Evolutionary conservation across 2,113 vertebrate genomes (phyloP).

Genomic region (Nothobranchius kuhntae): DNA sequence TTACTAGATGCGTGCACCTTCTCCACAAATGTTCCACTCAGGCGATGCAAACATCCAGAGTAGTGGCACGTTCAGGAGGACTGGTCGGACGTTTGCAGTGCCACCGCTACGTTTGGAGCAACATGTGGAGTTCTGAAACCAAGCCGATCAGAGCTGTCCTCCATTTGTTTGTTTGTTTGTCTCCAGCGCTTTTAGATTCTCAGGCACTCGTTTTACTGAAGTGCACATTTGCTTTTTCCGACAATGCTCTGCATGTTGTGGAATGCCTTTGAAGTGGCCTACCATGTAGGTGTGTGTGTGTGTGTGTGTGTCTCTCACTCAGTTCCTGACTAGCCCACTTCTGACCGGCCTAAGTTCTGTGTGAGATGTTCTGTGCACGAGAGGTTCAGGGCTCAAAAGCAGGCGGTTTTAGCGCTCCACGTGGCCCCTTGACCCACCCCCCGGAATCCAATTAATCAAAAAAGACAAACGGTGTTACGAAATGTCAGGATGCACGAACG

Average conservation of each 20-base stretch:
- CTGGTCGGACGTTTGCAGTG: background rate
- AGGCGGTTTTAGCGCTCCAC: constrained; percentile 37
- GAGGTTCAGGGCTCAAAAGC: constrained; percentile 30
- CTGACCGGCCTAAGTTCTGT: constrained; percentile 30
- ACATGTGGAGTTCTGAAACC: constrained; percentile 11
- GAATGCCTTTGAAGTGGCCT: constrained; percentile 83
- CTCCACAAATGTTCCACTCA: background rate
- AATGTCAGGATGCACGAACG: background rate
- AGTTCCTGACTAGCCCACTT: constrained; percentile 46
- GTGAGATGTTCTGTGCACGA: constrained; percentile 30
- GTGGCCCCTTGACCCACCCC: constrained; percentile 31
- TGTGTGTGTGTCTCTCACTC: constrained; percentile 35
- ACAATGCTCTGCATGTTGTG: constrained; percentile 74
- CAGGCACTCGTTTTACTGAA: constrained; percentile 58
- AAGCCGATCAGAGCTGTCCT: constrained; percentile 4
- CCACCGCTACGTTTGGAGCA: background rate
- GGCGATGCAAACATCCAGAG: background rate
- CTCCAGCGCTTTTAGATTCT: constrained; percentile 45
- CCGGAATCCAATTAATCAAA: constrained; percentile 21
- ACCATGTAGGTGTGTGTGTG: constrained; percentile 68
- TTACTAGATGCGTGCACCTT: constrained; percentile 8
- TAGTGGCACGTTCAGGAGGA: background rate
- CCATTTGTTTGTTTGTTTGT: constrained; percentile 26
- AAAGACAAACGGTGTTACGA: background rate
- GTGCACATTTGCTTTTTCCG: constrained; percentile 72